Evolutionary conservation across 2,797 vertebrate species (phyloP).

Genomic region (Hippoglossus hippoglossus): DNA sequence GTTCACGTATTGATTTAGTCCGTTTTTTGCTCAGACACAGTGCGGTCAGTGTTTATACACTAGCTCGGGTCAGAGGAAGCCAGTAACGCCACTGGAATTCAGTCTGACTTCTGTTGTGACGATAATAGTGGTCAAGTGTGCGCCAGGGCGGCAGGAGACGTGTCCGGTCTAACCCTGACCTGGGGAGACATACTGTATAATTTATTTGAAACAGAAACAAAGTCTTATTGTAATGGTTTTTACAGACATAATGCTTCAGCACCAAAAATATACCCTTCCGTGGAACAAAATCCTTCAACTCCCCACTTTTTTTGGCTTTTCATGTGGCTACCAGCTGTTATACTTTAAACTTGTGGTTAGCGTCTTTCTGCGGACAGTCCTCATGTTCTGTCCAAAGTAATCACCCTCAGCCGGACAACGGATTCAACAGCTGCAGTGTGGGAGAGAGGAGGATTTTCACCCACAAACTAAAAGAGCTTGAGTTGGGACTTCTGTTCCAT

Average conservation of each 20-base stretch:
- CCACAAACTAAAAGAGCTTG: conserved; percentile 55
- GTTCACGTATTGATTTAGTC: background rate
- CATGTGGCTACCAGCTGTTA: conserved; percentile 77
- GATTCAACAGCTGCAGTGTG: conserved; percentile 66
- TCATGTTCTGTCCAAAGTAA: conserved; percentile 76
- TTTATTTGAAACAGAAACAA: conserved; percentile 68
- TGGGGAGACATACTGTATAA: conserved; percentile 54
- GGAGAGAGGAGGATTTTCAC: conserved; percentile 42
- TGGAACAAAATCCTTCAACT: conserved; percentile 74
- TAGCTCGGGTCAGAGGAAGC: conserved; percentile 48
- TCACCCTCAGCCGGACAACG: conserved; percentile 73
- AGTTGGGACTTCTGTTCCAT: conserved; percentile 51
- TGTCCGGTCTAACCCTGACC: conserved; percentile 64
- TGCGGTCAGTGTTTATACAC: conserved; percentile 48
- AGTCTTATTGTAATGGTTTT: conserved; percentile 77
- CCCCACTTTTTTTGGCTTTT: conserved; percentile 64
- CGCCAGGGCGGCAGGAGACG: conserved; percentile 52
- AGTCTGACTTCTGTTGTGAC: conserved; percentile 52
- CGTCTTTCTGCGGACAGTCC: conserved; percentile 68
- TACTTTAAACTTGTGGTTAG: conserved; percentile 75
- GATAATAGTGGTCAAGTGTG: conserved; percentile 52
- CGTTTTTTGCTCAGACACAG: conserved; percentile 25
- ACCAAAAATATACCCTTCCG: conserved; percentile 71
- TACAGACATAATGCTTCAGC: conserved; percentile 57
- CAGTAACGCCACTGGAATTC: conserved; percentile 54